Evolutionary conservation across 2,113 vertebrate species (phyloP).

Genomic region (Sinocyclocheilus rhinocerous): DNA sequence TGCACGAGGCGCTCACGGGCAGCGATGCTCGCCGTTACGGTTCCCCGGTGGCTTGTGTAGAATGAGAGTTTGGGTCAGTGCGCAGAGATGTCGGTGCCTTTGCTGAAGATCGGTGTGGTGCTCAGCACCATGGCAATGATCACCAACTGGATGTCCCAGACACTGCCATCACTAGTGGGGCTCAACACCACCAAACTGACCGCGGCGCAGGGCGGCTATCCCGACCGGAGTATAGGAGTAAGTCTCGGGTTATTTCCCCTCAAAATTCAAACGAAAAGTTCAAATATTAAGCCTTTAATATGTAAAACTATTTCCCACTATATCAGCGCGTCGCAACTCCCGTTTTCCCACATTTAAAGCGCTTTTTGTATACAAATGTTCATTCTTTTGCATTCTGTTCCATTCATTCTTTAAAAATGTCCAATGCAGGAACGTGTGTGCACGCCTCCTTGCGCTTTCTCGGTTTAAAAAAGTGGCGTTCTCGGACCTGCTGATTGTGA

Average conservation of each 20-base stretch:
- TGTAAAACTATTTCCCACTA: neutral
- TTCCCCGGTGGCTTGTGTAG: conserved; percentile 76
- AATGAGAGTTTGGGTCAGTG: conserved; percentile 80
- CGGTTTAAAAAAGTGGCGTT: neutral
- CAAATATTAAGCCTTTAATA: neutral
- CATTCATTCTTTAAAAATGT: neutral
- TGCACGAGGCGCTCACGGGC: conserved; percentile 68
- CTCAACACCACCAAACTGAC: conserved; percentile 92
- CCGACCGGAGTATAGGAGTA: conserved; percentile 93
- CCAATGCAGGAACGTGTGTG: neutral
- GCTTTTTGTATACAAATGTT: neutral
- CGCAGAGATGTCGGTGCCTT: conserved; percentile 91
- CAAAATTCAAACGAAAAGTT: neutral
- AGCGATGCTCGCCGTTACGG: conserved; percentile 73
- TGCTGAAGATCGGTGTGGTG: conserved; percentile 97
- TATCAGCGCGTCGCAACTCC: neutral
- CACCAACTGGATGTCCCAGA: conserved; percentile 99
- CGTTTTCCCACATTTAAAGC: neutral
- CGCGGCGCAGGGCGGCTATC: conserved; percentile 86
- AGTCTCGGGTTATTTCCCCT: conserved; percentile 69
- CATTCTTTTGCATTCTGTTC: neutral
- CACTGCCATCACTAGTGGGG: conserved; percentile 93
- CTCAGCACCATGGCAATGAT: conserved; percentile 99
- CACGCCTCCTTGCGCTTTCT: neutral
- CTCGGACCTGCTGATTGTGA: neutral